Percentiles rank a stretch among this genome's conserved stretches.
Conservation (phyloP, 2,113 vertebrate genomes). For the Anhinga rufa region DNA sequence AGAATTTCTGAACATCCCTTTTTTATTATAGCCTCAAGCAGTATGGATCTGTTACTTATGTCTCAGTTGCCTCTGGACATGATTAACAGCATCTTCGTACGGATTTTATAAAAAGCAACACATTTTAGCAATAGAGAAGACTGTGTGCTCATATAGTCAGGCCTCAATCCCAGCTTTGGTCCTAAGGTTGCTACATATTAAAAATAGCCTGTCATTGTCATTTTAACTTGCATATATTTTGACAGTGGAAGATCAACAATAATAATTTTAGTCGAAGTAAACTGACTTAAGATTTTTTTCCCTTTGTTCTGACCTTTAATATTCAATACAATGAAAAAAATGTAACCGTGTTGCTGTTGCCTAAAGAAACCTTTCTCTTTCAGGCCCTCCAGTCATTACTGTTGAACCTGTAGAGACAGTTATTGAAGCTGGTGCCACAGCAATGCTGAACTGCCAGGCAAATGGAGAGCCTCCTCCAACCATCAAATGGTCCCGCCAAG, state of each 20-base stretch:
- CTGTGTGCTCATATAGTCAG: not conserved
- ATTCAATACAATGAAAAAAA: not conserved
- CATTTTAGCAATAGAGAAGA: not conserved
- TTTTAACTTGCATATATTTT: not conserved
- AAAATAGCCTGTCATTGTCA: not conserved
- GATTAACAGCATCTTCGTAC: not conserved
- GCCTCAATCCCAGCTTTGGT: not conserved
- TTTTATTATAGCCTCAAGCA: not conserved
- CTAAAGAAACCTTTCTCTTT: not conserved
- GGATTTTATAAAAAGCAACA: not conserved
- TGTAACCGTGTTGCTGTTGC: not conserved
- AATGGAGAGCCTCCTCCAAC: slow-evolving; percentile 82
- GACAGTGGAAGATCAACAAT: not conserved
- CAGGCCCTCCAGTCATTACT: slow-evolving; percentile 84
- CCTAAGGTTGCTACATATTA: not conserved
- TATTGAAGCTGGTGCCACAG: slow-evolving; percentile 78
- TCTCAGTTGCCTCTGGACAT: not conserved
- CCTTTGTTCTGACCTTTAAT: rapidly evolving
- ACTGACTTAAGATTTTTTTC: not conserved
- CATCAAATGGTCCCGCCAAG: slow-evolving; percentile 84
- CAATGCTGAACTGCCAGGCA: slow-evolving; percentile 86
- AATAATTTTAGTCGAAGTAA: not conserved
- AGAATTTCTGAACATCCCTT: not conserved
- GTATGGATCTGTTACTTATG: not conserved
- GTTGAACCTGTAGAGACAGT: slow-evolving; percentile 80